phyloP scores from a whole-genome alignment of 2,113 vertebrate genomes.

The Parotia lawesii region DNA sequence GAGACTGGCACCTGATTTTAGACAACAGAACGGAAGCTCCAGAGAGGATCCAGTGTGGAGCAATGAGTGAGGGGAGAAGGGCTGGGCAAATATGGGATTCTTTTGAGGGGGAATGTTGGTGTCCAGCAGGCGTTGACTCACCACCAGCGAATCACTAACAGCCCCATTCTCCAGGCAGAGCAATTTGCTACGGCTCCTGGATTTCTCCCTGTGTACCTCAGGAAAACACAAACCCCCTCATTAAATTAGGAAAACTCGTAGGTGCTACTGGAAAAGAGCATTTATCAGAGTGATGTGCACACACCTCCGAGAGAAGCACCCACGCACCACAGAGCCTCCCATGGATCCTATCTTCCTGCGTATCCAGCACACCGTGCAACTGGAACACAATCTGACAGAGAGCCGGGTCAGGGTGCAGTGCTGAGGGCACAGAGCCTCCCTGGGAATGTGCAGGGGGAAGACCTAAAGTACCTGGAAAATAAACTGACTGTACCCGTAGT shows the following conservation, averaged over 20 bases:
- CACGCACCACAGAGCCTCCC: background rate
- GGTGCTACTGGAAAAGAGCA: background rate
- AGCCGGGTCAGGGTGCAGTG: rapidly evolving
- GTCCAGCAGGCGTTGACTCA: background rate
- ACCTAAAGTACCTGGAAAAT: background rate
- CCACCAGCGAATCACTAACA: rapidly evolving
- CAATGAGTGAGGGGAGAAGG: background rate
- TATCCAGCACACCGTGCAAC: rapidly evolving
- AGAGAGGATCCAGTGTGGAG: background rate
- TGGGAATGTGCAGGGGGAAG: rapidly evolving
- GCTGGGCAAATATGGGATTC: background rate
- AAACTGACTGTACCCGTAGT: rapidly evolving
- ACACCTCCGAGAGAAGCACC: background rate
- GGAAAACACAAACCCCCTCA: background rate
- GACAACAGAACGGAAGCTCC: background rate
- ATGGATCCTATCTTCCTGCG: rapidly evolving
- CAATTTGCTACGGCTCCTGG: background rate
- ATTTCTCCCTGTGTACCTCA: background rate
- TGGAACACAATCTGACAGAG: rapidly evolving
- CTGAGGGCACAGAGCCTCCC: background rate
- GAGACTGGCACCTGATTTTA: background rate
- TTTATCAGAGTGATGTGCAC: background rate
- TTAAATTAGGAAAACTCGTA: background rate
- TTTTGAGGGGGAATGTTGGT: no score
- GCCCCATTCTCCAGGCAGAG: background rate